Conservation (phyloP, 2,113 vertebrate species). For the Empidonax traillii region DNA sequence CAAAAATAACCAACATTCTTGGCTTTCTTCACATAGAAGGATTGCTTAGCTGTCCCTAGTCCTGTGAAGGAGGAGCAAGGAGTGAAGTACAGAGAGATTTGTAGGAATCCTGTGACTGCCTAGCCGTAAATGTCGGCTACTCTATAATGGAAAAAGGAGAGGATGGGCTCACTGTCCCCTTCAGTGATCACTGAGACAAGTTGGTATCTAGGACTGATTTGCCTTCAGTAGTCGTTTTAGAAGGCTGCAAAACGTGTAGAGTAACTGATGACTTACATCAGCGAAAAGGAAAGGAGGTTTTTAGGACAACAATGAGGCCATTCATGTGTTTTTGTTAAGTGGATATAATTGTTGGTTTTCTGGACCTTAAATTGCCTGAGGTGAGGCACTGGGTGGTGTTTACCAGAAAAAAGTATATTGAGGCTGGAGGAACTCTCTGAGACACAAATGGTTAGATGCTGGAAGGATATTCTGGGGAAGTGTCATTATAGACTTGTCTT, state of each 20-base stretch:
- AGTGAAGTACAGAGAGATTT: neutral
- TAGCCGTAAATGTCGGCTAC: neutral
- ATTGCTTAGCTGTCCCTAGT: neutral
- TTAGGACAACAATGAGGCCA: neutral
- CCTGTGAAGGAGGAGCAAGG: neutral
- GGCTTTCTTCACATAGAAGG: neutral
- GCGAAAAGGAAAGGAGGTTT: neutral
- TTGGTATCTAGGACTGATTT: neutral
- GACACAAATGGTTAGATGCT: neutral
- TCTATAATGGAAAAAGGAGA: neutral
- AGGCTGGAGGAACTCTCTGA: fast-evolving
- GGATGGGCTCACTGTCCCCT: neutral
- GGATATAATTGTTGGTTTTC: neutral
- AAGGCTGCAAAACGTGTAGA: neutral
- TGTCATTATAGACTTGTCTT: neutral
- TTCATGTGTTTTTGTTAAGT: neutral
- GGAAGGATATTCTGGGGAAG: neutral
- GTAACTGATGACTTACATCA: neutral
- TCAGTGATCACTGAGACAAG: neutral
- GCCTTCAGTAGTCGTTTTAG: neutral
- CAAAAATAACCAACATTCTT: neutral
- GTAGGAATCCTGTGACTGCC: neutral
- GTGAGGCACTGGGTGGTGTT: neutral
- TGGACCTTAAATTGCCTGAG: neutral
- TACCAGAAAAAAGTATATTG: neutral